A percentile compares a stretch with the other conserved stretches of the same genome.
phyloP scores from a whole-genome alignment of 2,888 invertebrate species.

The Metalampra italica region DNA sequence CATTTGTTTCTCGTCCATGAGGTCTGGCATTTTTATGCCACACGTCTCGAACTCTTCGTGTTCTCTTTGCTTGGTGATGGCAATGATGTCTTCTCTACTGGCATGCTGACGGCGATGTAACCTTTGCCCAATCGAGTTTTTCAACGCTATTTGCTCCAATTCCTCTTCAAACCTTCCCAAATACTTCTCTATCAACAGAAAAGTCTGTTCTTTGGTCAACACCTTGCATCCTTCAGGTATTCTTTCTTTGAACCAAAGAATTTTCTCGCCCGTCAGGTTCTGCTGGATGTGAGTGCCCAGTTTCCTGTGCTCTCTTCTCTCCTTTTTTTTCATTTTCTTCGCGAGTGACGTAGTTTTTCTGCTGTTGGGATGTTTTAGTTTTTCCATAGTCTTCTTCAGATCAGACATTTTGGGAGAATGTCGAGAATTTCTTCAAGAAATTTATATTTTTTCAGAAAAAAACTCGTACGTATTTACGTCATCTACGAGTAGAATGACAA shows the following conservation, averaged over 20 bases:
- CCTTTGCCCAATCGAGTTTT: slow-evolving; percentile 87
- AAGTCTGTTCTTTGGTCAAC: slow-evolving; percentile 80
- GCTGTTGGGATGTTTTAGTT: slow-evolving; percentile 90
- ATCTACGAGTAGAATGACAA: neutral
- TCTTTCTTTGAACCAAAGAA: slow-evolving; percentile 87
- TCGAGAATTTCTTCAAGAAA: neutral
- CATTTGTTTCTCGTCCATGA: slow-evolving; percentile 80
- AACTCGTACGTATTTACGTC: slow-evolving; percentile 12
- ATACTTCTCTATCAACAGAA: slow-evolving; percentile 78
- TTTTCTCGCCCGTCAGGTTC: slow-evolving; percentile 86
- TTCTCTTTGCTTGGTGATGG: slow-evolving; percentile 86
- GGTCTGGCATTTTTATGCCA: slow-evolving; percentile 88
- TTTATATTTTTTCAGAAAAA: slow-evolving; percentile 2
- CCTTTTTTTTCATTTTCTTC: slow-evolving; percentile 83
- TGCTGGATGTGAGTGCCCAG: slow-evolving; percentile 83
- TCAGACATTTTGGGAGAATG: slow-evolving; percentile 52
- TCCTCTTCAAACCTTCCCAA: slow-evolving; percentile 83
- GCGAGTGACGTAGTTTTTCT: slow-evolving; percentile 86
- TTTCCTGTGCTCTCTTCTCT: slow-evolving; percentile 80
- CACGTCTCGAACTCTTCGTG: slow-evolving; percentile 85
- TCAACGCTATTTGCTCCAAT: slow-evolving; percentile 86
- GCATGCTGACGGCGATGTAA: slow-evolving; percentile 86
- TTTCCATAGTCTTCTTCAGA: slow-evolving; percentile 57
- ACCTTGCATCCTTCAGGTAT: slow-evolving; percentile 74
- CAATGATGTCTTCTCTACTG: slow-evolving; percentile 87